These are phyloP conservation scores for Hydrozoanthus gracilis DNA, from an alignment of 92 coral and sea anemone species.

Conservation along the genomic window DNA sequence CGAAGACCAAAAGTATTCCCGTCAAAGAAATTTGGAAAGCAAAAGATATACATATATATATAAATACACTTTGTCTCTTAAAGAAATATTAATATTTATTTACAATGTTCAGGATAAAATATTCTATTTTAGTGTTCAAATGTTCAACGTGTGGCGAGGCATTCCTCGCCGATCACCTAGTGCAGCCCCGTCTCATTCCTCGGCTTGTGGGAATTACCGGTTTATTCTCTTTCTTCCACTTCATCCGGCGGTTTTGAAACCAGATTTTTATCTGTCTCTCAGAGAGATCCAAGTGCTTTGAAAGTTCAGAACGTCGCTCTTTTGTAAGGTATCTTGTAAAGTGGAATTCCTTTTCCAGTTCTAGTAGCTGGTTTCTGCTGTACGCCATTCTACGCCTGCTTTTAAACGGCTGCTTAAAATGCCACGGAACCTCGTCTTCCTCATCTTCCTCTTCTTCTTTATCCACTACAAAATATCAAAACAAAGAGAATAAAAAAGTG, in stretches of 20 bases:
- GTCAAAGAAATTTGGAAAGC: conserved; percentile 4
- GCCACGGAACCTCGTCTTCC: conserved; percentile 78
- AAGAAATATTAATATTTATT: conserved; percentile 11
- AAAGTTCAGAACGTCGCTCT: conserved; percentile 94
- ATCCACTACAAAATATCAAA: conserved; percentile 23
- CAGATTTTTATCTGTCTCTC: conserved; percentile 99
- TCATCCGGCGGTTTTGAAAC: conserved; percentile 99
- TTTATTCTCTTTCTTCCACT: conserved; percentile 99
- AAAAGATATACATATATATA: neutral
- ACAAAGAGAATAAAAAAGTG: neutral
- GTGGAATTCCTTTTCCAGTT: conserved; percentile 97
- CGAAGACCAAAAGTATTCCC: neutral
- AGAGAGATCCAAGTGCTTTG: conserved; percentile 84
- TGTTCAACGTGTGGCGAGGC: neutral
- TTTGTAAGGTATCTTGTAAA: conserved; percentile 96
- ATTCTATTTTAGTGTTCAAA: neutral
- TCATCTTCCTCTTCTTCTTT: conserved; percentile 43
- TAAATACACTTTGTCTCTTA: neutral
- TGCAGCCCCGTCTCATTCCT: conserved; percentile 94
- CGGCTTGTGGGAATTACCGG: conserved; percentile 98
- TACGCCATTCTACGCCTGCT: conserved; percentile 96
- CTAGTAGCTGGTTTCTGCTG: conserved; percentile 91
- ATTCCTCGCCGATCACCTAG: conserved; percentile 58
- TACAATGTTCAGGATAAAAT: neutral
- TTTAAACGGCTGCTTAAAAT: conserved; percentile 93